Evolutionary conservation across 2,113 vertebrate genomes (phyloP), one percentile per base, ranked within the genome.

Genomic region (Lipophrys pholis): DNA sequence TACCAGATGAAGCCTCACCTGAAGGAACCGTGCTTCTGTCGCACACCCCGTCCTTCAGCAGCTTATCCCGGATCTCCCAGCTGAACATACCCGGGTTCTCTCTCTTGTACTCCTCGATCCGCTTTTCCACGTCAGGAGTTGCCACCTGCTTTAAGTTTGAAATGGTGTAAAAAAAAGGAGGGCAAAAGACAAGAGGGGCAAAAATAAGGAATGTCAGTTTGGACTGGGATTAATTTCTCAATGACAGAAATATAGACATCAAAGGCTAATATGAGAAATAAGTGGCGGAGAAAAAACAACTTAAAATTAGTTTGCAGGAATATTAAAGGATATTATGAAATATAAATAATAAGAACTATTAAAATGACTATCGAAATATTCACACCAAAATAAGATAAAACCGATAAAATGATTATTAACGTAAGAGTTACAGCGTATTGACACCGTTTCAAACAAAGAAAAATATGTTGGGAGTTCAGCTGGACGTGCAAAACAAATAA

Each of bases 11-110:
- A 87, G 92, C 93, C 98, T 98, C 97, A 99, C 98, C 98, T 99
- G 98, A 99, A 95, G 98, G 98, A 90, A 98, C 97, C 0, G 97
- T 97, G 95, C 96, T 96, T 82, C 98, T 94, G 92, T 99, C 97
- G 14, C 98, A 99, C 92, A 98, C 95, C 1, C 98, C 98, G 5
- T 99, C 98, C 91, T 99, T 99, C 75, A 99, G 95, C 82, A 99
- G 95, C 69, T 97, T 93, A 91, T 99, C 98, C 50, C 98, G 95
- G 92, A 99, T 99, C 91, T 99, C 97, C 97, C 97, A 99, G 89
- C 97, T 99, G 92, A 99, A 99, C 98, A 99, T 99, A 6, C 97
- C 98, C 0, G 97, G 95, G 84, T 99, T 99, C 42, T 99, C 97
- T 41, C 98, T 86, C 90, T 99, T 99, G 93, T 99, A 99, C 57